These are phyloP conservation scores for Nannoperca obscura DNA, from an alignment of 2,797 vertebrate species.

Conservation along the genomic window DNA sequence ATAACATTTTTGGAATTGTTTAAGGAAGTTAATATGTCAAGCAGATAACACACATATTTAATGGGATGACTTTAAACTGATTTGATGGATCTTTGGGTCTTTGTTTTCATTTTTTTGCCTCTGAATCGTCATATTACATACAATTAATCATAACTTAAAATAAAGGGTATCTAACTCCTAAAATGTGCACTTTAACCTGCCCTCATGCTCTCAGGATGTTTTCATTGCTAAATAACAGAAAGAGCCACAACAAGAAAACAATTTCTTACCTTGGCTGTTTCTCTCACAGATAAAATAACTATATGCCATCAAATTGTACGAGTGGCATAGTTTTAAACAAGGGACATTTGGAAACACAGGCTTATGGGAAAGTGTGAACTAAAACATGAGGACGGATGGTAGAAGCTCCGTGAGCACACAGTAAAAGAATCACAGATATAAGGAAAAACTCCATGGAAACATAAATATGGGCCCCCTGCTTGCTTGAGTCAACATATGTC, in stretches of 20 bases:
- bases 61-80: neutral
- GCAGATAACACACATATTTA: neutral
- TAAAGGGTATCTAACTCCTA: neutral
- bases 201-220: neutral
- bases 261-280: conserved; percentile 11
- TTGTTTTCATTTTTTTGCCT: neutral
- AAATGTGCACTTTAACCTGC: neutral
- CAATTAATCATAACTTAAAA: neutral
- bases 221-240: neutral
- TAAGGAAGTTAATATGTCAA: neutral
- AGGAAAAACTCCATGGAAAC: conserved; percentile 34
- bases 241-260: conserved; percentile 17
- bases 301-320: neutral
- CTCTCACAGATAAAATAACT: conserved; percentile 7
- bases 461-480: conserved; percentile 56
- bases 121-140: neutral
- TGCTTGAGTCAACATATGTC: conserved; percentile 71
- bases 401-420: conserved; percentile 48
- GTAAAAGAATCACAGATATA: conserved; percentile 37
- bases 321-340: neutral
- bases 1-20: no score
- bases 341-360: conserved; percentile 17
- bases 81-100: neutral
- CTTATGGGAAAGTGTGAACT: conserved; percentile 17
- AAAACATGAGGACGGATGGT: conserved; percentile 37